Base-by-base conservation (phyloP, 2,888 invertebrate genomes). In the Ormyrus rosae region DNA sequence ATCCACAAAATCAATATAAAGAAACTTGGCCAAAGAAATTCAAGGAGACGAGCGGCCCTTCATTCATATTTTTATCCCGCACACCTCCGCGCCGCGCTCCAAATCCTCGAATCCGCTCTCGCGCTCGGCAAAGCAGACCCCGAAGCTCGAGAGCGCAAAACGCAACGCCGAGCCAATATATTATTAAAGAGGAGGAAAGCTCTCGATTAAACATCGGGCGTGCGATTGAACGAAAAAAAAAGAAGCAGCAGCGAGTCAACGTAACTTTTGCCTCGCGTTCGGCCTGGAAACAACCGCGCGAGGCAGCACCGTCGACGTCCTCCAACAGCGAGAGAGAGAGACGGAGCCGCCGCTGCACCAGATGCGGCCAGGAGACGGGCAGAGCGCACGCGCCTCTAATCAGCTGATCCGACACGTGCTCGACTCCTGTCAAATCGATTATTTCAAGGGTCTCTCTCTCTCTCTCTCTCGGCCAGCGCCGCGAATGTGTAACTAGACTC, bases 351-450 rank as follows among this genome's bases (percentile, higher is more conserved):
- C 48, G 46, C 70, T 34, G 10, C 53, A 55, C 19, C 53, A 83
- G 80, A 81, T 63, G 68, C 64, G 56, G 65, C 63, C 10, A 4
- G 10, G 56, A 75, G 58, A 61, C 53, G 51, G 63, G 13, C 9
- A 11, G 10, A 45, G 51, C 51, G 34, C 46, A 34, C 34, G 67
- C 34, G 61, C 9, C 53, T 63, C 58, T 60, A 69, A 77, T 81
- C 77, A 80, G 80, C 80, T 80, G 80, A 80, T 80, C 67, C 60
- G 50, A 77, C 77, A 81, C 81, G 81, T 81, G 77, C 77, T 56
- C 77, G 70, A 63, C 77, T 81, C 73, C 77, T 73, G 77, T 81
- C 81, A 77, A 77, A 81, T 81, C 75, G 80, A 80, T 80, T 74
- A 69, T 58, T 70, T 63, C 69, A 64, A 79, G 74, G 70, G 46